Evolutionary conservation across 2,888 invertebrate species (phyloP).

Genomic region (Chrysolina oricalcia): DNA sequence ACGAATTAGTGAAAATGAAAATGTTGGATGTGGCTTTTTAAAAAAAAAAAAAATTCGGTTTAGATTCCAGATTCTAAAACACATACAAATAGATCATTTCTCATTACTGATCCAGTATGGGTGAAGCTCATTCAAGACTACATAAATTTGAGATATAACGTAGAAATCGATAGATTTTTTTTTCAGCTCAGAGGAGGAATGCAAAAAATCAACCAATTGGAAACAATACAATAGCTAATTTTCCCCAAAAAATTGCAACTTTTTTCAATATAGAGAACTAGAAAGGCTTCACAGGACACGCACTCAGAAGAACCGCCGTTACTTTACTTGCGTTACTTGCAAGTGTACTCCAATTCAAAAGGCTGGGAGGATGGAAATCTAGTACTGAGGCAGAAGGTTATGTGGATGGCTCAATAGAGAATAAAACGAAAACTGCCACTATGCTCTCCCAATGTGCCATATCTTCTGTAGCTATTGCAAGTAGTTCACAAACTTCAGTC

Average conservation of each 20-base stretch:
- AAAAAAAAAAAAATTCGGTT: conserved; percentile 3
- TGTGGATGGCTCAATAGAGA: too few relatives aligned
- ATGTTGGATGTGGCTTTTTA: conserved; percentile 24
- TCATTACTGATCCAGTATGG: background rate
- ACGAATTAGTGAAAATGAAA: conserved; percentile 28
- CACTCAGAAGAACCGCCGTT: conserved; percentile 21
- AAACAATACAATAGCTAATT: too few relatives aligned
- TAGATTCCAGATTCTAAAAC: conserved; percentile 15
- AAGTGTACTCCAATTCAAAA: conserved; percentile 21
- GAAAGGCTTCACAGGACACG: conserved; percentile 26
- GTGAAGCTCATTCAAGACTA: background rate
- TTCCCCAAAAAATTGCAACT: too few relatives aligned
- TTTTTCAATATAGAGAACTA: conserved; percentile 14
- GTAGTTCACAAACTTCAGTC: too few relatives aligned
- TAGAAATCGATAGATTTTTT: conserved; percentile 20
- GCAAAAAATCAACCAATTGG: conserved; percentile 23
- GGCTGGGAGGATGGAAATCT: conserved; percentile 4
- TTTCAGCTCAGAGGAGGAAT: conserved; percentile 24
- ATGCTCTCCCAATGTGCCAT: background rate
- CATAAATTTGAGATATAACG: background rate
- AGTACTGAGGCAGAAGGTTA: background rate
- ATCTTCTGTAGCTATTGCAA: background rate
- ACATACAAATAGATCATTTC: too few relatives aligned
- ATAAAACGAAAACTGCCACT: conserved; percentile 7
- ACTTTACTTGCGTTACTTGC: conserved; percentile 8